Evolutionary conservation across 2,888 invertebrate genomes (phyloP), one percentile per base, ranked within the genome.

Genomic region (Tetranychus truncatus): DNA sequence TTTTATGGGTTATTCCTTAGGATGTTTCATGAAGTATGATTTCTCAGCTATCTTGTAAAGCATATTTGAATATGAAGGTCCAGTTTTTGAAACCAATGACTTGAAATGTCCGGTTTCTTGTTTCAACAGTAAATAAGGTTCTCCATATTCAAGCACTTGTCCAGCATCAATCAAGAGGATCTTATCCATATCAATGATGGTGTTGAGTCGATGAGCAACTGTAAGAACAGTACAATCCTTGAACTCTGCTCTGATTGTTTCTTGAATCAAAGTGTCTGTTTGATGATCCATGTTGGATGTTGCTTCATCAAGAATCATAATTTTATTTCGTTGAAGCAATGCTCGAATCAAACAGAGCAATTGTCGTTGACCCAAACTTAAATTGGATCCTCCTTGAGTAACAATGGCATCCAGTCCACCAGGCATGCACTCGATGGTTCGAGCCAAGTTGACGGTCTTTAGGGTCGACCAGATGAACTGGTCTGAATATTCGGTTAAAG

Each of bases 101-200:
- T 69, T 69, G n/a, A 69, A 69, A n/a, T 69, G 69, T 18, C 69
- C n/a, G 6, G 9, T 69, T 8, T 69, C 69, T 11, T 69, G 9
- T 21, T 69, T 69, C 69, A 69, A 34, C 1, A 69, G 9, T 69
- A 69, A 4, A 81, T 87, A 87, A 0, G 94, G 92, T 80, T 89
- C 88, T 7, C 89, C 91, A 71, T 89, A 87, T 82, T 95, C 92
- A 77, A 85, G 87, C 76, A 91, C 86, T 21, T 84, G 83, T 1
- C 94, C 95, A 7, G 88, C 86, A 80, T 92, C 90, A 88, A 95
- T 89, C 1, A 84, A 92, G 81, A 93, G 85, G 20, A 93, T 89
- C 77, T 89, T 87, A 84, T 93, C 91, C 0, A 91, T 91, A 83
- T 95, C 93, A 89, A 94, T 93, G 78, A 95, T 90, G 0, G 94